Conservation (phyloP, 2,797 vertebrate species). For the Stomatorhinus walkeri region DNA sequence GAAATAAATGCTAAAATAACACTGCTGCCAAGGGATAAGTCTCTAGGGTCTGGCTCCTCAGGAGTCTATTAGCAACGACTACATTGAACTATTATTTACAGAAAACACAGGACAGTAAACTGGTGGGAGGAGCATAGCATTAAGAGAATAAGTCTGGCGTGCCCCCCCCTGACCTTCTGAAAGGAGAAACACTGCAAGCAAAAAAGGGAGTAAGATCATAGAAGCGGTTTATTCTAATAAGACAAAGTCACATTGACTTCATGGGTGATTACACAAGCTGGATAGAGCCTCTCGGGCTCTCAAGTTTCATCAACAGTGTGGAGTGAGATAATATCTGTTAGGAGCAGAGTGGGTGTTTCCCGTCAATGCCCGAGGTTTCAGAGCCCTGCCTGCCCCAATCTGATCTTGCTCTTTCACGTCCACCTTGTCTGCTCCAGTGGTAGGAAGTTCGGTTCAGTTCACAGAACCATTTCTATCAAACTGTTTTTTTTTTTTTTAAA, state of each 20-base stretch:
- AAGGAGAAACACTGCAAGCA: neutral
- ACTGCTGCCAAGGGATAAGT: neutral
- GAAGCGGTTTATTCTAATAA: neutral
- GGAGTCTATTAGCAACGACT: conserved; percentile 12
- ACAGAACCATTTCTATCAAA: neutral
- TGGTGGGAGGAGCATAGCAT: neutral
- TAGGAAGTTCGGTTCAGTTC: neutral
- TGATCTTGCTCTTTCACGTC: neutral
- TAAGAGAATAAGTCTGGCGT: neutral
- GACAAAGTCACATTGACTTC: neutral
- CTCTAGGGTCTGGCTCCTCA: neutral
- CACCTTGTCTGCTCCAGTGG: no score
- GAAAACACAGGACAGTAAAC: conserved; percentile 37
- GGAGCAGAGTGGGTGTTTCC: neutral
- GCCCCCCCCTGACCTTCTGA: neutral
- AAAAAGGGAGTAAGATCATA: neutral
- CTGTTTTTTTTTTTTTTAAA: neutral
- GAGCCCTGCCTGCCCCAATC: neutral
- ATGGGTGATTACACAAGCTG: neutral
- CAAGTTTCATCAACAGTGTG: neutral
- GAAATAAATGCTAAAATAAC: neutral
- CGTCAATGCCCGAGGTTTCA: neutral
- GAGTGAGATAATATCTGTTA: neutral
- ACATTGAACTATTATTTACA: conserved; percentile 47
- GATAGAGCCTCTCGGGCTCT: neutral